Evolutionary conservation across 2,888 invertebrate species (phyloP).

Genomic region (Diploptera punctata): DNA sequence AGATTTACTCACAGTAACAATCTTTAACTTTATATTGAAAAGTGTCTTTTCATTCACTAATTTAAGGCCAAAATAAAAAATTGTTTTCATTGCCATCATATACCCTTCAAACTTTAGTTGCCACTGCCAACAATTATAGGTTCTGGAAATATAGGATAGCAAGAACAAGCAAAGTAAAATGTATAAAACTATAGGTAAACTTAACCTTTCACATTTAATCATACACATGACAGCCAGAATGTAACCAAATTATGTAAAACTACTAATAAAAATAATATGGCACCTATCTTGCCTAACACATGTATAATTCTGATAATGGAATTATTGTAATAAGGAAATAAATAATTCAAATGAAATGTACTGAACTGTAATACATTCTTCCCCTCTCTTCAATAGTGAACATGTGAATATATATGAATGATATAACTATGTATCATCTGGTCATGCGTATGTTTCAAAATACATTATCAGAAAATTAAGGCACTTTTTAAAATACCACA

Average conservation of each 20-base stretch:
- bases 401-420: not conserved
- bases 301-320: constrained; percentile 12
- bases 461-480: constrained; percentile 17
- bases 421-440: not conserved
- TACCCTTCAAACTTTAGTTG: not conserved
- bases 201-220: not conserved
- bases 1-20: not conserved
- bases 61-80: not conserved
- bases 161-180: constrained; percentile 18
- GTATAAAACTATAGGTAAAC: constrained; percentile 11
- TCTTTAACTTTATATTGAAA: not conserved
- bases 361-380: not conserved
- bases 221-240: constrained; percentile 5
- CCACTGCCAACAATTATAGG: constrained; percentile 11
- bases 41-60: not conserved
- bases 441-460: not conserved
- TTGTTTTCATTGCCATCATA: not conserved
- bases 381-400: not conserved
- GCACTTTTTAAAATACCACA: constrained; percentile 26
- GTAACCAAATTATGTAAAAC: not conserved
- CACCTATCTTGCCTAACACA: constrained; percentile 6
- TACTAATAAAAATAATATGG: not conserved
- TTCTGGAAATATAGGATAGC: constrained; percentile 5
- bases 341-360: not conserved
- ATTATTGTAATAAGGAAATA: not conserved